Base-by-base conservation (phyloP, 2,888 invertebrate genomes). In the Argyresthia goedartella region DNA sequence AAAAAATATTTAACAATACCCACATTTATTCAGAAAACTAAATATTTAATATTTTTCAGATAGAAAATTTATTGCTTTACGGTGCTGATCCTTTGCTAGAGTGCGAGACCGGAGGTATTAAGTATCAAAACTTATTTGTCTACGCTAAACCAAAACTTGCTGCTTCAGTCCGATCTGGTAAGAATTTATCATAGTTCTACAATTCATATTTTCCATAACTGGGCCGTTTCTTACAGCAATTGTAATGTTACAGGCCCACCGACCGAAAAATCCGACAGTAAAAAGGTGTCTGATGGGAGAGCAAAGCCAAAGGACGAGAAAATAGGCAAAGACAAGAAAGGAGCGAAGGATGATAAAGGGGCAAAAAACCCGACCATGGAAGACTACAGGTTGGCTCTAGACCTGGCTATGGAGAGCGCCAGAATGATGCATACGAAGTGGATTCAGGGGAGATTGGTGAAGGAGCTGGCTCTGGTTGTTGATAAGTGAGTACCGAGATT, bases 11-110 rank as follows among this genome's bases (percentile, higher is more conserved):
- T n/a, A n/a, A n/a, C n/a, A n/a, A n/a, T n/a, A n/a, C n/a, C n/a
- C n/a, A n/a, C n/a, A n/a, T n/a, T n/a, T n/a, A n/a, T n/a, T n/a
- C 8, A 43, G 8, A 8, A 11, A 8, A 43, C 13, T n/a, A 4
- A 43, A 13, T 3, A 14, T n/a, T 43, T 2, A 43, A 43, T 43
- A 43, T 1, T 43, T 13, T 53, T 39, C 16, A 82, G 82, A 54
- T 85, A 8, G 76, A 77, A n/a, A 71, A 72, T 57, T 59, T 84
- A 11, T 61, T 85, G 8, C 54, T 77, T 2, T 75, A 62, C 56
- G 84, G 84, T 6, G 80, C 81, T 51, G 76, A 84, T 59, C 84
- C 84, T 1, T 59, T 82, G 25, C 47, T 69, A 13, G 59, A 69
- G 56, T 82, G 81, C 58, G 62, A 66, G 53, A 70, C 73, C 52